Evolutionary conservation across 2,113 vertebrate species (phyloP).

Genomic region (Zosterops lateralis): DNA sequence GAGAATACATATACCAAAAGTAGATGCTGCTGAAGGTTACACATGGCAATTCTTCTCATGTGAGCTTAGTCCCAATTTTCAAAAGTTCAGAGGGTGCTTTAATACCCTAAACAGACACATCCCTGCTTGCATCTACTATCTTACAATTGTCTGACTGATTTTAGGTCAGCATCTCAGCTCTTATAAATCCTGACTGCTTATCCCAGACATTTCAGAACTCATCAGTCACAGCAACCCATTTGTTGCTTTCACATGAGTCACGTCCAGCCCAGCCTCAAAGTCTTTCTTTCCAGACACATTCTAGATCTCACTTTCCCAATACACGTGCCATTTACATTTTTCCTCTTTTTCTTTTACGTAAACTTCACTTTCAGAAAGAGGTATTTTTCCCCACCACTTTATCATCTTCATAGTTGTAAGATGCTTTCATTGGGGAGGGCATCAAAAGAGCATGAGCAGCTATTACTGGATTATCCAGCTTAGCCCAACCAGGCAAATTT

Average conservation of each 20-base stretch:
- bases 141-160: neutral
- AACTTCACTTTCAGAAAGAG: neutral
- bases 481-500: neutral
- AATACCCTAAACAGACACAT: neutral
- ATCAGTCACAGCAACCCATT: neutral
- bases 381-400: neutral
- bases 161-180: neutral
- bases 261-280: neutral
- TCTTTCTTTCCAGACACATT: neutral
- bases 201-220: neutral
- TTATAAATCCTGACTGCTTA: neutral
- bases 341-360: neutral
- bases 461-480: neutral
- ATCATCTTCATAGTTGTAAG: neutral
- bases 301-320: neutral
- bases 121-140: neutral
- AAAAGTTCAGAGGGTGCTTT: neutral
- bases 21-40: neutral
- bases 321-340: rapidly evolving
- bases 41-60: neutral
- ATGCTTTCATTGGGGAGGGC: neutral
- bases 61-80: neutral
- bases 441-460: neutral
- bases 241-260: neutral
- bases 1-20: neutral